These are phyloP conservation scores for Lepidocolaptes lacrymiger DNA, from an alignment of 2,797 vertebrate species.

Conservation along the genomic window DNA sequence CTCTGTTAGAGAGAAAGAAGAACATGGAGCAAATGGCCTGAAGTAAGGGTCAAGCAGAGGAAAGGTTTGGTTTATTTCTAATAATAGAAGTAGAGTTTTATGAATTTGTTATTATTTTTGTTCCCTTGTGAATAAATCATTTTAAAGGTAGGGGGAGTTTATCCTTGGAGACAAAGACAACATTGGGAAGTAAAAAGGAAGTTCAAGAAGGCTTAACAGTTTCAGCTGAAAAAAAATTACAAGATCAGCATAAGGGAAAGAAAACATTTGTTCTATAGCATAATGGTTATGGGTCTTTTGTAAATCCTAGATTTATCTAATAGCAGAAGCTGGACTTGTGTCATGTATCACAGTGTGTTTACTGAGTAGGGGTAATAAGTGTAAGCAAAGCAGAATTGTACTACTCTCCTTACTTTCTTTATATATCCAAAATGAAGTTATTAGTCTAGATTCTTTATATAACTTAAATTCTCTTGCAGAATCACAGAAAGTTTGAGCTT, in stretches of 20 bases:
- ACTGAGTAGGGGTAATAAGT: not conserved
- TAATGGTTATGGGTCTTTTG: not conserved
- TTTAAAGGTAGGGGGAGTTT: fast-evolving
- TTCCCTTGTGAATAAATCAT: not conserved
- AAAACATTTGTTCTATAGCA: not conserved
- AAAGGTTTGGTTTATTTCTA: not conserved
- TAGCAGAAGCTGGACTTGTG: too few relatives aligned
- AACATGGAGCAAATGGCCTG: not conserved
- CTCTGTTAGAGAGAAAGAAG: not conserved
- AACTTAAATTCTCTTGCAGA: not conserved
- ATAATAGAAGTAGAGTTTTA: not conserved
- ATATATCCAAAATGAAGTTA: not conserved
- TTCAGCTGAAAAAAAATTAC: not conserved
- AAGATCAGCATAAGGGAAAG: not conserved
- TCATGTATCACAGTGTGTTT: not conserved
- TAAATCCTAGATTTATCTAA: not conserved
- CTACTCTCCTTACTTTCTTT: not conserved
- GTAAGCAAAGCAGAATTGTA: not conserved
- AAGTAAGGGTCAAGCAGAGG: not conserved
- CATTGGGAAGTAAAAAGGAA: not conserved
- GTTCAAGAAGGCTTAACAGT: not conserved
- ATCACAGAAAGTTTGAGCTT: not conserved
- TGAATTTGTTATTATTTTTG: not conserved
- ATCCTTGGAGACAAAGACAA: not conserved
- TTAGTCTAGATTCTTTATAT: not conserved